Percentiles rank a stretch among this genome's conserved stretches.
phyloP scores from a whole-genome alignment of 1,140 invertebrate genomes.

The Potamilus streckersoni region DNA sequence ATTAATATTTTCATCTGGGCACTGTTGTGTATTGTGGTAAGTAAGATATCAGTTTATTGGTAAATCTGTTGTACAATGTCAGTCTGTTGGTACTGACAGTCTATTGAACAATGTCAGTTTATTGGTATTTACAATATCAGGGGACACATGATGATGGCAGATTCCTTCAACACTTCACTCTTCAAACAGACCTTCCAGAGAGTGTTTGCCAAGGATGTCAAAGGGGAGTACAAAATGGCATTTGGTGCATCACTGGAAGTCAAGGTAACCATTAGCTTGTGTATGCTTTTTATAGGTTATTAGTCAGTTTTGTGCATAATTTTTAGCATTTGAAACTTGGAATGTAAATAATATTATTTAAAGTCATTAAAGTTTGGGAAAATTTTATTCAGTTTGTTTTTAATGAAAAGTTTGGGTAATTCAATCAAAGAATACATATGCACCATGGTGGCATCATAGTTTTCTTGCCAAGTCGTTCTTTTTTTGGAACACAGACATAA shows the following conservation, averaged over 20 bases:
- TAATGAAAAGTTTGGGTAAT: no score
- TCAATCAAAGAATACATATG: no score
- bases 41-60: neutral
- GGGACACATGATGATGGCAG: conserved; percentile 99
- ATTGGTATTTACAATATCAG: conserved; percentile 70
- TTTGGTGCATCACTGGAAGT: conserved; percentile 98
- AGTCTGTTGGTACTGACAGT: conserved; percentile 64
- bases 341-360: neutral
- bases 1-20: no score
- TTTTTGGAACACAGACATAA: no score
- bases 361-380: neutral
- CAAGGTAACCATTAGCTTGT: conserved; percentile 72
- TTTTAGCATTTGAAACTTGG: neutral
- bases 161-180: conserved; percentile 98
- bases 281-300: neutral
- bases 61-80: conserved; percentile 56
- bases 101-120: conserved; percentile 70
- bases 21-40: no score
- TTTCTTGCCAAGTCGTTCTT: no score
- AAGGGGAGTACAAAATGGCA: conserved; percentile 95
- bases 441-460: no score
- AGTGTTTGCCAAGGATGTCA: conserved; percentile 94
- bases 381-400: no score
- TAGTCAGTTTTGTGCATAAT: neutral
- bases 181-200: conserved; percentile 99